Conservation (phyloP, 2,113 vertebrate genomes). For the Clarias gariepinus region DNA sequence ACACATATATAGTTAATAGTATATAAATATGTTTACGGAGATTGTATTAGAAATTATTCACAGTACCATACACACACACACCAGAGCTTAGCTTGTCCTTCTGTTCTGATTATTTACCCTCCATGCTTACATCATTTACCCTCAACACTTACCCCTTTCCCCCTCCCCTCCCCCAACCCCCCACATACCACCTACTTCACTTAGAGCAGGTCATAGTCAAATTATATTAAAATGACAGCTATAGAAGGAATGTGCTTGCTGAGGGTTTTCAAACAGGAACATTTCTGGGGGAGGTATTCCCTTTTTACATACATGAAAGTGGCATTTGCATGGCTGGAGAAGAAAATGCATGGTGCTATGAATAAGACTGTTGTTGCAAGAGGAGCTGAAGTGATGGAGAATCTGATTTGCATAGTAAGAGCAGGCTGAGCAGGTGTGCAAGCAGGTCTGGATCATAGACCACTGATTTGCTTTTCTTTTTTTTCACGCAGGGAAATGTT, state of each 20-base stretch:
- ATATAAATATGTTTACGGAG: background rate
- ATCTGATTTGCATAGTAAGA: slow-evolving; percentile 69
- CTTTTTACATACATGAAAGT: slow-evolving; percentile 57
- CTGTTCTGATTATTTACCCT: background rate
- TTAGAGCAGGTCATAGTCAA: slow-evolving; percentile 36
- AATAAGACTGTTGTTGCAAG: slow-evolving; percentile 59
- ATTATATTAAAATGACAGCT: slow-evolving; percentile 30
- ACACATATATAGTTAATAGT: background rate
- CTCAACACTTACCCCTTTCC: no score
- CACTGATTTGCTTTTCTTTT: slow-evolving; percentile 34
- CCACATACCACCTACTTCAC: slow-evolving; percentile 2
- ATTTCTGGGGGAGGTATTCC: slow-evolving; percentile 31
- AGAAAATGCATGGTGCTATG: slow-evolving; percentile 46
- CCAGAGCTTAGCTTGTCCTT: background rate
- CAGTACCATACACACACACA: background rate
- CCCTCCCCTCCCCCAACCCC: no score
- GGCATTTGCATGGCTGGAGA: slow-evolving; percentile 56
- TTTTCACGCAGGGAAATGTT: slow-evolving; percentile 52
- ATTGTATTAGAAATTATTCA: background rate
- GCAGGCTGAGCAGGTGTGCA: slow-evolving; percentile 65
- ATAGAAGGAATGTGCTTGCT: background rate
- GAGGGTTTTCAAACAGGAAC: slow-evolving; percentile 45
- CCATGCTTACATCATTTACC: background rate
- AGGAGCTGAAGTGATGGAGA: slow-evolving; percentile 46
- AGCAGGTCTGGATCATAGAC: slow-evolving; percentile 61